Evolutionary conservation across 2,113 vertebrate genomes (phyloP).

Genomic region (Protomyctophum bolini): DNA sequence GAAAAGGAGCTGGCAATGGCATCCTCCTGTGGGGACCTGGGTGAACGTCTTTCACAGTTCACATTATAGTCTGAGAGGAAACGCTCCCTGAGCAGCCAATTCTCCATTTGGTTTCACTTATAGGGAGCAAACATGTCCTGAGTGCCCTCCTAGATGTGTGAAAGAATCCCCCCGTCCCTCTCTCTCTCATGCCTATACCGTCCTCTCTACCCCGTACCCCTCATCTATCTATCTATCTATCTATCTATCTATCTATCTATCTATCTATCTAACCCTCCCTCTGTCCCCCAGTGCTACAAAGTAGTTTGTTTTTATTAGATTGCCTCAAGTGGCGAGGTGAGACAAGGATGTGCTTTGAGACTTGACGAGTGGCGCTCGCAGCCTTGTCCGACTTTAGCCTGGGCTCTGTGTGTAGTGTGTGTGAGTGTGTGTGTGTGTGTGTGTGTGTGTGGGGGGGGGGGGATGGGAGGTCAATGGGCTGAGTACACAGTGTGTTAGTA

Average conservation of each 20-base stretch:
- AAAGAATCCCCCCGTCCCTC: neutral
- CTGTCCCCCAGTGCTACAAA: neutral
- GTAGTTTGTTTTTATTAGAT: neutral
- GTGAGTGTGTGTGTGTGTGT: constrained; percentile 1
- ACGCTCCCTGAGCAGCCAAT: constrained; percentile 13
- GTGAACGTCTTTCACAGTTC: constrained; percentile 7
- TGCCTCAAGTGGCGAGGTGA: constrained; percentile 7
- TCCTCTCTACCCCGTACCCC: no score
- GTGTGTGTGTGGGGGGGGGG: neutral
- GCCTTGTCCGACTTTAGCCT: neutral
- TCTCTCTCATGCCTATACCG: neutral
- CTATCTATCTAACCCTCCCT: no score
- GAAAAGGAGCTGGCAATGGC: neutral
- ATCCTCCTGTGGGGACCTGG: constrained; percentile 9
- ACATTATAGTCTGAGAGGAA: constrained; percentile 34
- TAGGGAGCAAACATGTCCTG: constrained; percentile 27
- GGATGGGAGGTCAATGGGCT: constrained; percentile 20
- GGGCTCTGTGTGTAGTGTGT: neutral
- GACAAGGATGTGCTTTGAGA: constrained; percentile 22
- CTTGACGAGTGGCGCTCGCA: neutral
- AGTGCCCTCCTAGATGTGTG: constrained; percentile 2
- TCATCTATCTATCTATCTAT: no score
- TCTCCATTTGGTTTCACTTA: constrained; percentile 35
- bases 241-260: no score
- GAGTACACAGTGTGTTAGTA: constrained; percentile 43